These are phyloP conservation scores for Platyrinchus mystaceus DNA, from an alignment of 2,797 vertebrate species.

Conservation along the genomic window DNA sequence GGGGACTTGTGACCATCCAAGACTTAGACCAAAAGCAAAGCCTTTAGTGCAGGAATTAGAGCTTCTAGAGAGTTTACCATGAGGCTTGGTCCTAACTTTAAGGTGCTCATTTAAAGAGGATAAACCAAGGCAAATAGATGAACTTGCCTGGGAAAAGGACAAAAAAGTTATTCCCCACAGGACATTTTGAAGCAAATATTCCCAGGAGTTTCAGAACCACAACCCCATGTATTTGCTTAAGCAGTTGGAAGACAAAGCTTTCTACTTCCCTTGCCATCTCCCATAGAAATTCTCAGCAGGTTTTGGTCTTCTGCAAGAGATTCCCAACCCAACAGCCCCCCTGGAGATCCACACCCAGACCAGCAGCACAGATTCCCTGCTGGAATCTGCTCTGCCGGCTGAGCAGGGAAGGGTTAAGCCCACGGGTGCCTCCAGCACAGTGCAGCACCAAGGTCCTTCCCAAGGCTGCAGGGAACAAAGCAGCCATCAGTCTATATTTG, in stretches of 20 bases:
- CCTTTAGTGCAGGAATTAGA: background rate
- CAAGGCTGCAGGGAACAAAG: slow-evolving; percentile 73
- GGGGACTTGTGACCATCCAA: background rate
- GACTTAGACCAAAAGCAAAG: background rate
- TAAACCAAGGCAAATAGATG: background rate
- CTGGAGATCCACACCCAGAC: background rate
- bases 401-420: slow-evolving; percentile 75
- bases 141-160: background rate
- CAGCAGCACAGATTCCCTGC: background rate
- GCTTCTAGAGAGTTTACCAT: background rate
- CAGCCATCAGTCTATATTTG: slow-evolving; percentile 80
- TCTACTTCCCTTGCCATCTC: background rate
- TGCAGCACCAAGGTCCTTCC: slow-evolving; percentile 68
- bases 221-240: background rate
- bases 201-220: background rate
- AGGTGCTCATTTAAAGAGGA: background rate
- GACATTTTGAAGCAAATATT: background rate
- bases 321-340: background rate
- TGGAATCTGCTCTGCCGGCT: background rate
- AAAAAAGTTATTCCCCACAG: background rate
- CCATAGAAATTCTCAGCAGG: background rate
- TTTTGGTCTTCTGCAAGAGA: background rate
- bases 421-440: slow-evolving; percentile 24
- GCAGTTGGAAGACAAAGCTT: background rate
- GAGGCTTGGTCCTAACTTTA: background rate